These are phyloP conservation scores for Betta splendens DNA, from an alignment of 2,797 vertebrate species.

Conservation along the genomic window DNA sequence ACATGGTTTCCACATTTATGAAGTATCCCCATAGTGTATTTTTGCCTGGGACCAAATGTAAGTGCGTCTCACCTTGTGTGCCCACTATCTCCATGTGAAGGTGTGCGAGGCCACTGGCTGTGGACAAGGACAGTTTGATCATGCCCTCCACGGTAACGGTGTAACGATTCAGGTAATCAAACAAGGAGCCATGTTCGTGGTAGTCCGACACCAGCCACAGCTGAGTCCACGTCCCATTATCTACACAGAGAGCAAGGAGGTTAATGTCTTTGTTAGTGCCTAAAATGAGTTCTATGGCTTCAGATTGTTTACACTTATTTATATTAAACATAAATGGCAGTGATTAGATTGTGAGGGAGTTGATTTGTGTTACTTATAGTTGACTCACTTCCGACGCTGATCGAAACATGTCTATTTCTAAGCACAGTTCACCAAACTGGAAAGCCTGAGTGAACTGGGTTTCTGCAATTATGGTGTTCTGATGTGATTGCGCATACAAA, in stretches of 20 bases:
- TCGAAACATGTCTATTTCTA: too few relatives aligned
- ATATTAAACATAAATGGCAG: background rate
- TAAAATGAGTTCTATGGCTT: too few relatives aligned
- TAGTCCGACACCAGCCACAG: conserved; percentile 98
- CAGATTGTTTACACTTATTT: background rate
- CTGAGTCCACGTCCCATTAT: conserved; percentile 98
- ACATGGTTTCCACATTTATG: background rate
- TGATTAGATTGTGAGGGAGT: too few relatives aligned
- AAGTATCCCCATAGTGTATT: background rate
- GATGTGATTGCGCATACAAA: too few relatives aligned
- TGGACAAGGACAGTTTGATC: conserved; percentile 95
- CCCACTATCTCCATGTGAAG: conserved; percentile 99
- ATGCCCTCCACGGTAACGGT: conserved; percentile 96
- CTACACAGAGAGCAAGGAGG: conserved; percentile 61
- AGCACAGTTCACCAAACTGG: too few relatives aligned
- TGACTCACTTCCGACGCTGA: too few relatives aligned
- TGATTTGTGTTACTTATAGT: too few relatives aligned
- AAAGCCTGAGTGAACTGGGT: background rate
- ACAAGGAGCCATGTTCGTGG: conserved; percentile 95
- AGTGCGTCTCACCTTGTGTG: conserved; percentile 89
- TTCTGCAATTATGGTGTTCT: background rate
- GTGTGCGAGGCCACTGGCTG: conserved; percentile 95
- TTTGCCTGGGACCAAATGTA: background rate
- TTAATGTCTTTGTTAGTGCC: background rate
- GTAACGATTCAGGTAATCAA: conserved; percentile 97